phyloP scores from a whole-genome alignment of 2,797 vertebrate species.

The Nyctibius grandis region DNA sequence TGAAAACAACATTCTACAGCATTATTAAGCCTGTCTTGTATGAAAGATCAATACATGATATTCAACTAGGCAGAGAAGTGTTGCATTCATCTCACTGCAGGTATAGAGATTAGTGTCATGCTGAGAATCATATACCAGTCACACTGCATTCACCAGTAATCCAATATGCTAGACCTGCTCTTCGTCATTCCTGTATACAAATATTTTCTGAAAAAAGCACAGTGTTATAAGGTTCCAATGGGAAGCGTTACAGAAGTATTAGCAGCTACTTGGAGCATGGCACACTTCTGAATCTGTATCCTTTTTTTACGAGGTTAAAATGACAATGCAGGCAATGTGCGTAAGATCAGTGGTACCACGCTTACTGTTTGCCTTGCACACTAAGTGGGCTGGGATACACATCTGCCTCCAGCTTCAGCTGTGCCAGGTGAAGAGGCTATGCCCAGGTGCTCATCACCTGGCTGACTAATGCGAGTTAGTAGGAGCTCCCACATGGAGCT shows the following conservation, averaged over 20 bases:
- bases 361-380: background rate
- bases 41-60: background rate
- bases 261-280: background rate
- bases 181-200: background rate
- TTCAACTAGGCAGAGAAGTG: background rate
- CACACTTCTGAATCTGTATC: background rate
- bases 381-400: background rate
- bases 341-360: background rate
- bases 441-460: background rate
- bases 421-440: background rate
- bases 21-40: background rate
- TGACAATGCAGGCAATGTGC: background rate
- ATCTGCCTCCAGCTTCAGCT: background rate
- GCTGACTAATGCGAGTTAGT: background rate
- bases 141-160: background rate
- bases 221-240: background rate
- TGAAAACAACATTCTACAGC: background rate
- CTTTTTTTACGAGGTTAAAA: background rate
- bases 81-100: background rate
- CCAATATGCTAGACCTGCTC: background rate
- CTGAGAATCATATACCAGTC: background rate
- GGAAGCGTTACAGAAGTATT: background rate
- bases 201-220: background rate
- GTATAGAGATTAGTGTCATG: background rate
- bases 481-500: background rate